Conservation (phyloP, 2,113 vertebrate species). For the Catharus bicknelli region DNA sequence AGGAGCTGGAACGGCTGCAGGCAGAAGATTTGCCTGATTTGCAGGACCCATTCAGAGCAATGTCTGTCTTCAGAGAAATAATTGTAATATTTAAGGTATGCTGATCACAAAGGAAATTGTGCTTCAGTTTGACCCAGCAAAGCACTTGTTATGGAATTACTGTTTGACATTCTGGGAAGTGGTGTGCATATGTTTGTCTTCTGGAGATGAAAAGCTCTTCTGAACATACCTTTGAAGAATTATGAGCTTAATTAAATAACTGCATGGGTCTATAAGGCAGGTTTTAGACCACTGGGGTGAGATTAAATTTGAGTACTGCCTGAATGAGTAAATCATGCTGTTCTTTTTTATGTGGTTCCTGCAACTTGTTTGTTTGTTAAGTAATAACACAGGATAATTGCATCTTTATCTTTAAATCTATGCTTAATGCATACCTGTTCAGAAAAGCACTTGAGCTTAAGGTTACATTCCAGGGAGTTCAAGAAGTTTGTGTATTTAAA, state of each 20-base stretch:
- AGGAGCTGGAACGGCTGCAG: constrained; percentile 78
- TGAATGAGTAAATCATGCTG: background rate
- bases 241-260: constrained; percentile 13
- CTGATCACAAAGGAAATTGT: background rate
- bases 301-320: constrained; percentile 1
- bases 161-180: constrained; percentile 18
- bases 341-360: constrained; percentile 49
- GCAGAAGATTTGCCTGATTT: constrained; percentile 74
- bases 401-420: constrained; percentile 38
- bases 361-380: constrained; percentile 27
- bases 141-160: constrained; percentile 1
- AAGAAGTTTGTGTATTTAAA: background rate
- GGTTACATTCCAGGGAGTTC: constrained; percentile 32
- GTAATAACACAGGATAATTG: constrained; percentile 1
- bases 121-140: constrained; percentile 5
- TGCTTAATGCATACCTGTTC: constrained; percentile 14
- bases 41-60: constrained; percentile 73
- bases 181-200: constrained; percentile 21
- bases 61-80: constrained; percentile 75
- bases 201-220: constrained; percentile 22
- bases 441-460: constrained; percentile 15
- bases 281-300: background rate
- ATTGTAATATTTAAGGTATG: constrained; percentile 84
- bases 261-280: background rate
- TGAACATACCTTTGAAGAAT: constrained; percentile 30